Base-by-base conservation (phyloP, 2,797 vertebrate species). In the Benthosema pterotum region DNA sequence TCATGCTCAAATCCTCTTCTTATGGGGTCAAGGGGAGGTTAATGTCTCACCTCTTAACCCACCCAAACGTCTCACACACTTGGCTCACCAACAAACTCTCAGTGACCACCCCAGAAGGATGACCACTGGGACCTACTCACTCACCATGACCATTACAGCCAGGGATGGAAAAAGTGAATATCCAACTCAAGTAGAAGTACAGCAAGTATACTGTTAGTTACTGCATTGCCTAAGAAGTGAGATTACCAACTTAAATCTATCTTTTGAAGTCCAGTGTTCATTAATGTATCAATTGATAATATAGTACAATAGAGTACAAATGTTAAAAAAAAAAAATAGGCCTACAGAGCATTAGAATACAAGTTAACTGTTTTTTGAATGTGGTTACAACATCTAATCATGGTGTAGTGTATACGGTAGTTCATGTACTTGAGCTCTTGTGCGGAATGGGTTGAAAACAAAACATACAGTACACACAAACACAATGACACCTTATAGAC, bases 1-100 rank as follows among this genome's bases (percentile, higher is more conserved):
- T 66, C 56, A 77, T 72, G 75, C 69, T 86, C 74, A 93, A 91
- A 92, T 91, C 87, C 88, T 91, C 78, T 70, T 83, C 82, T 83
- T 83, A 84, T 71, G 77, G 69, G 91, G 90, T 93, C 88, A 92
- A 86, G 82, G 74, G 82, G 84, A 84, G 90, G 90, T 91, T 83
- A 91, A 83, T 65, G 32, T 76, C 69, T 78, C 73, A 75, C 74
- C 77, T 84, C 81, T 67, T 55, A 63, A 77, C 74, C 74, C 67
- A 38, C 52, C 59, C 74, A 82, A 83, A 91, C 80, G 88, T 88
- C 83, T 88, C 83, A 85, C 87, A 87, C 89, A 84, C 78, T 89
- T 88, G 82, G 88, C 86, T 82, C 60, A 78, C 80, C 61, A 62
- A 83, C 82, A 87, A 77, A 82, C 72, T 68, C 60, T 9, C 58